phyloP scores from a whole-genome alignment of 2,797 vertebrate genomes.

The Decapterus maruadsi region DNA sequence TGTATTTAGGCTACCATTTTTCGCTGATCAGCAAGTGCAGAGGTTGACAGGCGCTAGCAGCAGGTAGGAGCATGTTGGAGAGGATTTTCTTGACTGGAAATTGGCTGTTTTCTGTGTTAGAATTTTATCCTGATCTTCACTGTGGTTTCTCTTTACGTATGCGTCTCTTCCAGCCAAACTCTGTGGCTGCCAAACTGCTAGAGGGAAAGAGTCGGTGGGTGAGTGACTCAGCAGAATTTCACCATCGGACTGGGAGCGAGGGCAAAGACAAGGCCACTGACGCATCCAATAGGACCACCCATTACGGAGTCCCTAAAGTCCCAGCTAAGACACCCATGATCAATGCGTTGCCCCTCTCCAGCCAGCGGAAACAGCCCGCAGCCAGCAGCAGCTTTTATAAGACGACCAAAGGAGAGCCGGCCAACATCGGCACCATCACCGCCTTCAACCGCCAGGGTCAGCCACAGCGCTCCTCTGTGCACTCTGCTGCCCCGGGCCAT shows the following conservation, averaged over 20 bases:
- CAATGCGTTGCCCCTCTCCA: slow-evolving; percentile 65
- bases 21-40: slow-evolving; percentile 60
- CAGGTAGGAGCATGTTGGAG: slow-evolving; percentile 60
- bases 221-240: slow-evolving; percentile 77
- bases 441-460: slow-evolving; percentile 83
- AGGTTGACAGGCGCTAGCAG: slow-evolving; percentile 60
- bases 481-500: slow-evolving; percentile 72
- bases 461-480: slow-evolving; percentile 63
- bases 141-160: slow-evolving; percentile 43
- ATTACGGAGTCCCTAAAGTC: slow-evolving; percentile 81
- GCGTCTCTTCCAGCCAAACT: slow-evolving; percentile 79
- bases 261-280: slow-evolving; percentile 73
- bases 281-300: slow-evolving; percentile 71
- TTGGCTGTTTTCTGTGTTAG: slow-evolving; percentile 29
- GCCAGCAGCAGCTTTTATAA: slow-evolving; percentile 54
- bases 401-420: slow-evolving; percentile 37
- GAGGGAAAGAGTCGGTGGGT: slow-evolving; percentile 75
- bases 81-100: slow-evolving; percentile 47
- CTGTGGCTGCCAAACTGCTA: slow-evolving; percentile 79
- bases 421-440: slow-evolving; percentile 70
- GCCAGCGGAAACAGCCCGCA: slow-evolving; percentile 63
- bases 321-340: slow-evolving; percentile 82
- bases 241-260: slow-evolving; percentile 61
- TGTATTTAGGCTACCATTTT: slow-evolving; percentile 69
- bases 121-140: slow-evolving; percentile 47